Conservation (phyloP, 2,113 vertebrate genomes). For the Catharus minimus region DNA sequence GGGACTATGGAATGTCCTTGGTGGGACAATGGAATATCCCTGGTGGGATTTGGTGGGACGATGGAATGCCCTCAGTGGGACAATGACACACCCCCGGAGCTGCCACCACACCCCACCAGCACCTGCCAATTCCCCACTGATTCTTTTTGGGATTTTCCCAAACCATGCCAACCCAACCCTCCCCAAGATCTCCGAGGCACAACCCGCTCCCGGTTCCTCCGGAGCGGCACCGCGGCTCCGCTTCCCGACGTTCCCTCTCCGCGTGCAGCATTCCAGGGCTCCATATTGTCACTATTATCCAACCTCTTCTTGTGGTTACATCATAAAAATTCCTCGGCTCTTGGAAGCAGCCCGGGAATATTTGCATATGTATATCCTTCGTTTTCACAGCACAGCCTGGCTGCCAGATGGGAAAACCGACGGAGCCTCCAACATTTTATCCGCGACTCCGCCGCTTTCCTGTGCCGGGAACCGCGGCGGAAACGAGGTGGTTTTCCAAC, state of each 20-base stretch:
- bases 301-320: constrained; percentile 41
- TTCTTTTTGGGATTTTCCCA: background rate
- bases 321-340: constrained; percentile 64
- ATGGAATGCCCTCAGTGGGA: rapidly evolving
- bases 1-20: rapidly evolving
- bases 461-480: constrained; percentile 39
- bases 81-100: rapidly evolving
- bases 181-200: background rate
- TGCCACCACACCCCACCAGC: background rate
- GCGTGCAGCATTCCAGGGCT: background rate
- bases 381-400: constrained; percentile 75
- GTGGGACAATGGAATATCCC: rapidly evolving
- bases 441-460: constrained; percentile 33
- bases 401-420: constrained; percentile 74
- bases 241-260: constrained; percentile 1
- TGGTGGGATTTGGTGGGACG: background rate
- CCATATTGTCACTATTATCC: constrained; percentile 23
- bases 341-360: constrained; percentile 40
- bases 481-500: constrained; percentile 71
- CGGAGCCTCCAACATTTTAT: constrained; percentile 60
- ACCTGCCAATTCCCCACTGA: rapidly evolving
- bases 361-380: constrained; percentile 65
- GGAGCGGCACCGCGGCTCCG: background rate
- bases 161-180: constrained; percentile 12
- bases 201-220: background rate